A percentile compares a stretch with the other conserved stretches of the same genome.
Evolutionary conservation across 2,113 vertebrate genomes (phyloP).

Genomic region (Grammomys surdaster): DNA sequence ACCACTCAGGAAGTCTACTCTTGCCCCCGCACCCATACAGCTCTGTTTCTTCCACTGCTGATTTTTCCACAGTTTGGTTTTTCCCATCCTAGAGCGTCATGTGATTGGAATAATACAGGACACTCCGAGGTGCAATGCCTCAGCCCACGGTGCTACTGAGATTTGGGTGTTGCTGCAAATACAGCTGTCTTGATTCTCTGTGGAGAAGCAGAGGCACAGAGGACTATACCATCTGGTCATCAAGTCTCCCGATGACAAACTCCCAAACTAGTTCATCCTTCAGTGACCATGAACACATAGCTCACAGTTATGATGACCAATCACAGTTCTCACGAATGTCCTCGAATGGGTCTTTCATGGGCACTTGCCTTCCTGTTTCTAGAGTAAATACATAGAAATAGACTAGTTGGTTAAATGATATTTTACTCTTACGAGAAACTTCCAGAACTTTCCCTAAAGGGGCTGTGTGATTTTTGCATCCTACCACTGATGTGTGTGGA

Average conservation of each 20-base stretch:
- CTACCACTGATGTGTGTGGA: fast-evolving
- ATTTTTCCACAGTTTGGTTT: background rate
- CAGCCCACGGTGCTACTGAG: background rate
- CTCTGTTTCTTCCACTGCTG: background rate
- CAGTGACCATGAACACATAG: background rate
- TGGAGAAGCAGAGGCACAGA: background rate
- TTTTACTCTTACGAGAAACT: conserved; percentile 1
- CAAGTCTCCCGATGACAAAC: background rate
- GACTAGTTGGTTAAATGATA: background rate
- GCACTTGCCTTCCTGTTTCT: background rate
- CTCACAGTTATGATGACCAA: background rate
- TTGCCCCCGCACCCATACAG: fast-evolving
- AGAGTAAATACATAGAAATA: background rate
- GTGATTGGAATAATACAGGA: background rate
- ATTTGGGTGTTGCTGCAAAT: too few species aligned
- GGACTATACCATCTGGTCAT: background rate
- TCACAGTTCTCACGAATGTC: background rate
- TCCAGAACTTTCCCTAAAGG: background rate
- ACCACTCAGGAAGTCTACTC: background rate
- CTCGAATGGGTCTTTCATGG: background rate
- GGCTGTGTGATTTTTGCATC: background rate
- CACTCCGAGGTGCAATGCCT: background rate
- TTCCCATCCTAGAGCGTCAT: background rate
- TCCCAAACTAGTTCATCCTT: background rate
- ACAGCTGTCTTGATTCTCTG: background rate